Evolutionary conservation across 2,797 vertebrate species (phyloP).

Genomic region (Crenuchus spilurus): DNA sequence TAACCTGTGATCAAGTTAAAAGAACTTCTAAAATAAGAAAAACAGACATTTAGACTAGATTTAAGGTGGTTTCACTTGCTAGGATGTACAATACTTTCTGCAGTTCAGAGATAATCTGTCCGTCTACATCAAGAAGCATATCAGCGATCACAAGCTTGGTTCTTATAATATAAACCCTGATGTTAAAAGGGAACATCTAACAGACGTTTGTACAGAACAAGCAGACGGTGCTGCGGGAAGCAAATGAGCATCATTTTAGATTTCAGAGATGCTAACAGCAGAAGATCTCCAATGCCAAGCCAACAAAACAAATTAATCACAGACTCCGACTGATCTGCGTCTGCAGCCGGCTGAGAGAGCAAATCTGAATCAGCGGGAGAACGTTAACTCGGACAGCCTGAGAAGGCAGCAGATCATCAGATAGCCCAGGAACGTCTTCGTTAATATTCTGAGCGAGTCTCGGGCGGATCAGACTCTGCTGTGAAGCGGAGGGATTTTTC

Average conservation of each 20-base stretch:
- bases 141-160: background rate
- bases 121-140: background rate
- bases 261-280: background rate
- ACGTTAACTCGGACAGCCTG: background rate
- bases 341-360: background rate
- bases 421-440: conserved; percentile 45
- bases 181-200: background rate
- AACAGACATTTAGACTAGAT: too few relatives aligned
- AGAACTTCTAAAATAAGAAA: too few relatives aligned
- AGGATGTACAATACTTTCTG: too few relatives aligned
- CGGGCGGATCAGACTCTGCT: conserved; percentile 23
- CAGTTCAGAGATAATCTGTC: too few relatives aligned
- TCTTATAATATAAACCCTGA: background rate
- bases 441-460: conserved; percentile 51
- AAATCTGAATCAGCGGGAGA: background rate
- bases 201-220: too few relatives aligned
- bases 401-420: conserved; percentile 6
- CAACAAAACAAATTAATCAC: background rate
- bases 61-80: too few relatives aligned
- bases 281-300: background rate
- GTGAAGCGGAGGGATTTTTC: conserved; percentile 36
- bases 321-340: background rate
- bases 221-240: too few relatives aligned
- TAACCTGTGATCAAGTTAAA: too few relatives aligned
- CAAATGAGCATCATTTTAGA: background rate